Percentiles rank a stretch among this genome's conserved stretches.
Evolutionary conservation across 2,113 vertebrate species (phyloP).

Genomic region (Sylvia atricapilla): DNA sequence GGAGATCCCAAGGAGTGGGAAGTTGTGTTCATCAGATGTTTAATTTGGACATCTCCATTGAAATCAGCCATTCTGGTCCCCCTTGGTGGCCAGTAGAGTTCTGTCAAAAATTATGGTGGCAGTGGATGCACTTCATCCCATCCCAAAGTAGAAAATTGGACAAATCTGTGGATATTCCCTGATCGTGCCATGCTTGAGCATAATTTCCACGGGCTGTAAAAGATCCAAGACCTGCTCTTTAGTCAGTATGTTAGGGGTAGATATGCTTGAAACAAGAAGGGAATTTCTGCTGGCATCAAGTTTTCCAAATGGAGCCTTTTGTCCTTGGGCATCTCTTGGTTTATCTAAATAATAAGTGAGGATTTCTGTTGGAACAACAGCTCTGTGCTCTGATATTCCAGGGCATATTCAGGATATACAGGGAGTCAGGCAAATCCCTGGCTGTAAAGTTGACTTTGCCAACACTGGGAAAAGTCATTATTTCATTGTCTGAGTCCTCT

Average conservation of each 20-base stretch:
- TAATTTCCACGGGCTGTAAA: not conserved
- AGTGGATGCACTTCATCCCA: no score
- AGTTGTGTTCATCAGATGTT: not conserved
- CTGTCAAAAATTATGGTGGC: not conserved
- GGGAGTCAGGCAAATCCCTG: not conserved
- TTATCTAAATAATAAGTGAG: not conserved
- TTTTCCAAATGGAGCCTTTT: not conserved
- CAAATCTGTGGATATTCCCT: not conserved
- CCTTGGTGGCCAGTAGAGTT: not conserved
- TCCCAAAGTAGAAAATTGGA: no score
- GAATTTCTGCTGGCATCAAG: not conserved
- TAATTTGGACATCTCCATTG: not conserved
- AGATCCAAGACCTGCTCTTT: not conserved
- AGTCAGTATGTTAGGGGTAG: fast-evolving
- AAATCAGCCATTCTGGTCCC: not conserved
- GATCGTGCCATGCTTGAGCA: fast-evolving
- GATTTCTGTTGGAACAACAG: not conserved
- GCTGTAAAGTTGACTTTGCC: not conserved
- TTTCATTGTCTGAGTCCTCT: not conserved
- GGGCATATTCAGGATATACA: no score
- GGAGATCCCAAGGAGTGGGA: not conserved
- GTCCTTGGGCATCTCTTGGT: not conserved
- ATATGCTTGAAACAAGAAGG: not conserved
- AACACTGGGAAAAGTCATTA: not conserved
- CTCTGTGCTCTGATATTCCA: not conserved